Evolutionary conservation across 2,797 vertebrate species (phyloP).

Genomic region (Pantherophis alleghaniensis): DNA sequence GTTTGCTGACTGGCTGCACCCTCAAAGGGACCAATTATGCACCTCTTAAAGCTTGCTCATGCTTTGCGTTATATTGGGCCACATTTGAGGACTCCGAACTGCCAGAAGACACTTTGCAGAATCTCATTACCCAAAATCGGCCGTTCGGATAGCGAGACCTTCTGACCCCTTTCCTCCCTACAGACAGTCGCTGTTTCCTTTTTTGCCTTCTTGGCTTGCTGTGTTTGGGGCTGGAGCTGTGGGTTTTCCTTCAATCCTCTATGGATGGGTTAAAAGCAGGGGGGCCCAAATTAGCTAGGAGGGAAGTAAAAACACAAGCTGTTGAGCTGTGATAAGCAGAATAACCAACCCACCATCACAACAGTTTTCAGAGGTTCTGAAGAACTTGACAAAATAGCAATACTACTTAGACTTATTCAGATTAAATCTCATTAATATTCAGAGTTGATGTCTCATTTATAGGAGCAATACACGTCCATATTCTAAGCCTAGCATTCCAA

Average conservation of each 20-base stretch:
- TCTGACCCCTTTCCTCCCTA: neutral
- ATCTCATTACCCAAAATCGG: conserved; percentile 25
- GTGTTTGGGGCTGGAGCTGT: neutral
- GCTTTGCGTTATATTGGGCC: conserved; percentile 3
- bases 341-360: neutral
- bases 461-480: no score
- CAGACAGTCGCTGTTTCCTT: no score
- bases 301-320: neutral
- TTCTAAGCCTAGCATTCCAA: no score
- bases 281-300: neutral
- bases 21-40: conserved; percentile 24
- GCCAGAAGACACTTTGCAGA: neutral
- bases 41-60: neutral
- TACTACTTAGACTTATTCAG: neutral
- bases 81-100: neutral
- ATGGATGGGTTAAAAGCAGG: neutral
- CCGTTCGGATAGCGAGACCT: neutral
- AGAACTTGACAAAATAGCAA: neutral
- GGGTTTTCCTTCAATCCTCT: neutral
- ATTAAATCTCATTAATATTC: no score
- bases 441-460: no score
- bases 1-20: neutral
- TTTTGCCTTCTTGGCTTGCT: neutral
- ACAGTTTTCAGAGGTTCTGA: conserved; percentile 8
- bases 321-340: neutral